A percentile compares a stretch with the other conserved stretches of the same genome.
These are phyloP conservation scores for Chrysochloris asiatica DNA, from an alignment of 2,113 vertebrate genomes.

Conservation along the genomic window DNA sequence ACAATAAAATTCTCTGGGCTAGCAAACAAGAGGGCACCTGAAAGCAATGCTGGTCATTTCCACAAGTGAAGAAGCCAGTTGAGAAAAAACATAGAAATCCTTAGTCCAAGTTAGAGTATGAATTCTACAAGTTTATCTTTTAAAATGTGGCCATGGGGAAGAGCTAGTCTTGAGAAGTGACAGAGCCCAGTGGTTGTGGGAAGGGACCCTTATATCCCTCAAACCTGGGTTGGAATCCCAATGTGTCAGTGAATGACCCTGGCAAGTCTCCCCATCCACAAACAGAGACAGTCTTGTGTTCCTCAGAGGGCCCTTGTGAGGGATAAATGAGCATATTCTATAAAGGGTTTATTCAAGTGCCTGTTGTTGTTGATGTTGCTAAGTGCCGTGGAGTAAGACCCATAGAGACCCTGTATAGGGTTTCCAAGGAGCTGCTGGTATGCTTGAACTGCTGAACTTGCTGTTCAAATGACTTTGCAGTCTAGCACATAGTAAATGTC, in stretches of 20 bases:
- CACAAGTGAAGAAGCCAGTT: not conserved
- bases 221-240: not conserved
- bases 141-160: not conserved
- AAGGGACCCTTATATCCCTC: not conserved
- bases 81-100: not conserved
- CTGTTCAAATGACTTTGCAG: too few species aligned
- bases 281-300: not conserved
- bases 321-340: not conserved
- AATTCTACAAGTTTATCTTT: not conserved
- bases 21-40: not conserved
- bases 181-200: not conserved
- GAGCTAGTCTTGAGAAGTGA: not conserved
- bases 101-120: not conserved
- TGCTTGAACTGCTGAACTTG: too few species aligned
- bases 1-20: constrained; percentile 3
- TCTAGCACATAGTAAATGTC: not conserved
- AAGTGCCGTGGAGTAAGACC: too few species aligned
- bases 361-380: too few species aligned
- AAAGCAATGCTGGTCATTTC: not conserved
- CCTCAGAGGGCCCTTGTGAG: not conserved
- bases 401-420: too few species aligned
- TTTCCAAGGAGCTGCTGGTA: too few species aligned
- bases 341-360: not conserved
- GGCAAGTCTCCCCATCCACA: not conserved
- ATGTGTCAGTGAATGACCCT: rapidly evolving